Conservation (phyloP, 2,888 invertebrate species). For the Chymomyza fuscimana region DNA sequence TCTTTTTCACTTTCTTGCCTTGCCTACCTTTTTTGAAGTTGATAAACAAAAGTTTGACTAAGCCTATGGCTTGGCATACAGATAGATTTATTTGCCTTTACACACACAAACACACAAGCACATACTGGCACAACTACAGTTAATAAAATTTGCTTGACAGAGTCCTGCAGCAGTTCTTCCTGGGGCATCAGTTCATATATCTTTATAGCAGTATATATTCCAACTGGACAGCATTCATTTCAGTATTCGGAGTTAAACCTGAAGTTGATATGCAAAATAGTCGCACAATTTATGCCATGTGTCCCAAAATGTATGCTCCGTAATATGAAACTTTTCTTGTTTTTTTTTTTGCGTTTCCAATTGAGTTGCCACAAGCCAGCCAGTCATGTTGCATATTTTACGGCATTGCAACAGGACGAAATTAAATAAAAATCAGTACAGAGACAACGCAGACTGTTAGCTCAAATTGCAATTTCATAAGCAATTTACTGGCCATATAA, state of each 20-base stretch:
- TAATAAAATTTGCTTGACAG: conserved; percentile 3
- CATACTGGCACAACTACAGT: conserved; percentile 5
- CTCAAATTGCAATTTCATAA: conserved; percentile 76
- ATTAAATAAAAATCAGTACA: conserved; percentile 69
- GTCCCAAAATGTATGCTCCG: conserved; percentile 18
- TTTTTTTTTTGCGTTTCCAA: neutral
- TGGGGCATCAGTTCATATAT: neutral
- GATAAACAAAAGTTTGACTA: conserved; percentile 8
- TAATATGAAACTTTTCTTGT: neutral
- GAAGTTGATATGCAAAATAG: conserved; percentile 59
- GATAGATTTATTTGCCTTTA: conserved; percentile 2
- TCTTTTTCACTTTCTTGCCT: conserved; percentile 1
- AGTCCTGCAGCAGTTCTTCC: neutral
- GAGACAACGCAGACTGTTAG: conserved; percentile 49
- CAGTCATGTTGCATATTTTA: conserved; percentile 5
- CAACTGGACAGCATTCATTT: neutral
- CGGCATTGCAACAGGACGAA: conserved; percentile 48
- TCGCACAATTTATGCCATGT: conserved; percentile 57
- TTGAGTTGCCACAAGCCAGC: neutral
- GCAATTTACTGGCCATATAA: conserved; percentile 65
- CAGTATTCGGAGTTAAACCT: conserved; percentile 21
- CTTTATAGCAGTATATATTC: neutral
- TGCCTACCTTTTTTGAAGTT: neutral
- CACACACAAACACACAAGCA: conserved; percentile 24
- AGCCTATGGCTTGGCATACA: neutral